phyloP scores from a whole-genome alignment of 2,113 vertebrate species.

The Scomber colias region DNA sequence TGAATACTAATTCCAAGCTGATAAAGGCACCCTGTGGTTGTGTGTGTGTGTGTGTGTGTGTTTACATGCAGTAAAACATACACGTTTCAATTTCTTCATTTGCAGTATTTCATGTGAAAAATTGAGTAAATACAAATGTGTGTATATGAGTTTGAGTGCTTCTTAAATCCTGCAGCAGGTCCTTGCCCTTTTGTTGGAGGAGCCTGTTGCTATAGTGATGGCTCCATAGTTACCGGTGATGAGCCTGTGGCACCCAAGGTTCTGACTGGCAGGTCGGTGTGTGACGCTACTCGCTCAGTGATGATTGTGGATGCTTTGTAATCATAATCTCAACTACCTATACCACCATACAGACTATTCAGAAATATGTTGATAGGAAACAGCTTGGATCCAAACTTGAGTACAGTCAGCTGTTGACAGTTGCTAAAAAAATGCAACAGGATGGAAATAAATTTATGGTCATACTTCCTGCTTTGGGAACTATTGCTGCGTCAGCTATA shows the following conservation, averaged over 20 bases:
- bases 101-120: not conserved
- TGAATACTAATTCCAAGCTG: no score
- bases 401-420: no score
- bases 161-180: conserved; percentile 33
- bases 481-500: no score
- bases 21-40: no score
- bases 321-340: not conserved
- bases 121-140: not conserved
- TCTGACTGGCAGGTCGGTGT: conserved; percentile 31
- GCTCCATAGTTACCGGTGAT: conserved; percentile 38
- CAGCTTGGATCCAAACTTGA: no score
- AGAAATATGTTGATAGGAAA: no score
- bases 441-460: no score
- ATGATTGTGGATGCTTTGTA: conserved; percentile 1
- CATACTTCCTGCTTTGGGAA: no score
- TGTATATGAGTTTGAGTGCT: not conserved
- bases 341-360: no score
- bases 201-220: conserved; percentile 68
- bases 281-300: not conserved
- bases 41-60: no score
- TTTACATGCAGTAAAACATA: no score
- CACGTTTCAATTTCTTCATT: not conserved
- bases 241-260: conserved; percentile 2
- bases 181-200: conserved; percentile 58
- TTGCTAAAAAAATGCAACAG: no score